phyloP scores from a whole-genome alignment of 2,797 vertebrate genomes.

The Chromis chromis region DNA sequence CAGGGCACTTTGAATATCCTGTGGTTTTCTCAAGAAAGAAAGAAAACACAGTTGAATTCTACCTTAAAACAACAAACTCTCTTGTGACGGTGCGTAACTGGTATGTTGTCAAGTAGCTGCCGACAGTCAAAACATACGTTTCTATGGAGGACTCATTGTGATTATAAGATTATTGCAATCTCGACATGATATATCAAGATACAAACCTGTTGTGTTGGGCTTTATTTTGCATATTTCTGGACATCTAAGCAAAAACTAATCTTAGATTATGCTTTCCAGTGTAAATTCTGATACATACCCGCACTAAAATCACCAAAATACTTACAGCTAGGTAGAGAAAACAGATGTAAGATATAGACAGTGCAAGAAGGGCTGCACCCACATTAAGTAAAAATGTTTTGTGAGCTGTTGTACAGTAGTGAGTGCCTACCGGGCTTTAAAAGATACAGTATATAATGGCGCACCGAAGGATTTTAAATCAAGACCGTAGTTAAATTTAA shows the following conservation, averaged over 20 bases:
- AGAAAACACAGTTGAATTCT: constrained; percentile 7
- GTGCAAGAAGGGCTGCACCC: neutral
- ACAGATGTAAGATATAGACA: neutral
- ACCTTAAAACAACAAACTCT: constrained; percentile 1
- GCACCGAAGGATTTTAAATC: constrained; percentile 12
- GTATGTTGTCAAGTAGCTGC: constrained; percentile 2
- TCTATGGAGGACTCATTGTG: neutral
- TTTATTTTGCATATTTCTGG: neutral
- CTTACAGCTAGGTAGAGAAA: neutral
- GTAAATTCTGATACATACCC: neutral
- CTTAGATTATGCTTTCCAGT: neutral
- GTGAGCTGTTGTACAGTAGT: too few relatives aligned
- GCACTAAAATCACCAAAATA: neutral
- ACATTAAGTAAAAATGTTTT: neutral
- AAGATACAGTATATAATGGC: constrained; percentile 2
- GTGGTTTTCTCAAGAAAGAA: neutral
- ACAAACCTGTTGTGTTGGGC: neutral
- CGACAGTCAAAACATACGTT: neutral
- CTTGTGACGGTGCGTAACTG: neutral
- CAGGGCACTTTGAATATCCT: neutral
- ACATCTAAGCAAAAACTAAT: neutral
- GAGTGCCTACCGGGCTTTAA: neutral
- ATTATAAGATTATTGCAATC: too few relatives aligned
- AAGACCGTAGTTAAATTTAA: constrained; percentile 11
- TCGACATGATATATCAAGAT: neutral